Evolutionary conservation across 2,113 vertebrate species (phyloP).

Genomic region (Saccopteryx bilineata): DNA sequence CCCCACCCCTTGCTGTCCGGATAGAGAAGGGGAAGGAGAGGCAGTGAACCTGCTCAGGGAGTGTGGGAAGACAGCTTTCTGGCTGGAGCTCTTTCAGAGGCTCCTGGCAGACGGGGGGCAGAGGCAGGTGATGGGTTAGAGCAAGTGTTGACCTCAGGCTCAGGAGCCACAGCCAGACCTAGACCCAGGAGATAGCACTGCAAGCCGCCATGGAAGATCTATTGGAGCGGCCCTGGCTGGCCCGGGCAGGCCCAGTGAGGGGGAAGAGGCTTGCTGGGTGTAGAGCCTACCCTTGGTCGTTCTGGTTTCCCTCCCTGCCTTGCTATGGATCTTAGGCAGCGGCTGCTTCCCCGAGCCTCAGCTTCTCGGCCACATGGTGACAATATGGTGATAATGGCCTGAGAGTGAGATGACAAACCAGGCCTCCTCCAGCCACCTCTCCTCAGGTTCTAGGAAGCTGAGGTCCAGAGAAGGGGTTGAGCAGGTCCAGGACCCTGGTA

Average conservation of each 20-base stretch:
- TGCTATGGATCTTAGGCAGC: not conserved
- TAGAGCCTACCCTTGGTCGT: not conserved
- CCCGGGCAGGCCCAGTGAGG: not conserved
- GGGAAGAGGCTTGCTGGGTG: not conserved
- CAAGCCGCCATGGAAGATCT: not conserved
- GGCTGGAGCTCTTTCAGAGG: not conserved
- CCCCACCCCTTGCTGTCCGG: not conserved
- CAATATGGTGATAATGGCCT: not conserved
- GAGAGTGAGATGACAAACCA: not conserved
- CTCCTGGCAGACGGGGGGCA: not conserved
- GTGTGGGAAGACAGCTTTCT: not conserved
- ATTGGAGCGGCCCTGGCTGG: not conserved
- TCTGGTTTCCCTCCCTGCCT: not conserved
- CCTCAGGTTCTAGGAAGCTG: not conserved
- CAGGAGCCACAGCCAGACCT: not conserved
- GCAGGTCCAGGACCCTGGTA: not conserved
- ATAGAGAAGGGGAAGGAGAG: not conserved
- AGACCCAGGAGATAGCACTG: not conserved
- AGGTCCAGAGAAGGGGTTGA: not conserved
- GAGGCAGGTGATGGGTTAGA: not conserved
- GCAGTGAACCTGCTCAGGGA: not conserved
- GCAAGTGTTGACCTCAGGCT: not conserved
- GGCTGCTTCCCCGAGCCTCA: not conserved
- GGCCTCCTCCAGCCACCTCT: not conserved
- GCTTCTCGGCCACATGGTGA: not conserved